phyloP scores from a whole-genome alignment of 2,113 vertebrate species.

The Urocynchramus pylzowi region DNA sequence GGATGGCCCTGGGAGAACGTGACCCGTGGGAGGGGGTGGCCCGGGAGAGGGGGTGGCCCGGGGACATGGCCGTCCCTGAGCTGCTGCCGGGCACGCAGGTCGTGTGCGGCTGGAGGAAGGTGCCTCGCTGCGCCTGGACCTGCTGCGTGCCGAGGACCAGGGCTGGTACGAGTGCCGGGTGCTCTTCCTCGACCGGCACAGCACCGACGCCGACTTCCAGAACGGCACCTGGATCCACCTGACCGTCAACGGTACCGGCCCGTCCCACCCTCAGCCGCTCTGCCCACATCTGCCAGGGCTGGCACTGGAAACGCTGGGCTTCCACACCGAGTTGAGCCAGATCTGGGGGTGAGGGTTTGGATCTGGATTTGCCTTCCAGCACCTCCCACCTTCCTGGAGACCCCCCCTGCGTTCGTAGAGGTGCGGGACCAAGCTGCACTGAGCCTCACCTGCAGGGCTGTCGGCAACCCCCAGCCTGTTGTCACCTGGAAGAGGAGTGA shows the following conservation, averaged over 20 bases:
- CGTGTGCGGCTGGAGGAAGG: slow-evolving; percentile 84
- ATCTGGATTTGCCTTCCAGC: slow-evolving; percentile 66
- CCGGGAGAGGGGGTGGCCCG: background rate
- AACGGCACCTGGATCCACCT: slow-evolving; percentile 97
- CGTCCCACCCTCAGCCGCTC: fast-evolving
- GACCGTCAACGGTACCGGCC: slow-evolving; percentile 77
- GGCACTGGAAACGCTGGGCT: fast-evolving
- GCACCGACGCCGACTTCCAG: slow-evolving; percentile 80
- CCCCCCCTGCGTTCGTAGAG: slow-evolving; percentile 84
- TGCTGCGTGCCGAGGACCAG: slow-evolving; percentile 86
- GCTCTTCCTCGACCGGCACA: slow-evolving; percentile 85
- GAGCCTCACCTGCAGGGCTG: slow-evolving; percentile 84
- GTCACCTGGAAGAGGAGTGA: slow-evolving; percentile 87
- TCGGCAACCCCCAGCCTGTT: slow-evolving; percentile 85
- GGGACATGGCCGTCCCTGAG: background rate
- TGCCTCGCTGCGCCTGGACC: slow-evolving; percentile 85
- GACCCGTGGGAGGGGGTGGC: background rate
- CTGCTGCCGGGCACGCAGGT: slow-evolving; percentile 61
- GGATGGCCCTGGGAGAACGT: too few relatives aligned
- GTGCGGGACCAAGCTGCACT: slow-evolving; percentile 79
- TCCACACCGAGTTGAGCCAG: fast-evolving
- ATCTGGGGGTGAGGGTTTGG: background rate
- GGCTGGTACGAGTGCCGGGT: slow-evolving; percentile 97
- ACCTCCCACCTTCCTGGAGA: slow-evolving; percentile 87
- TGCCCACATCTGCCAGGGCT: fast-evolving